Percentiles rank a stretch among this genome's conserved stretches.
These are phyloP conservation scores for Panurus biarmicus DNA, from an alignment of 2,113 vertebrate species.

Conservation along the genomic window DNA sequence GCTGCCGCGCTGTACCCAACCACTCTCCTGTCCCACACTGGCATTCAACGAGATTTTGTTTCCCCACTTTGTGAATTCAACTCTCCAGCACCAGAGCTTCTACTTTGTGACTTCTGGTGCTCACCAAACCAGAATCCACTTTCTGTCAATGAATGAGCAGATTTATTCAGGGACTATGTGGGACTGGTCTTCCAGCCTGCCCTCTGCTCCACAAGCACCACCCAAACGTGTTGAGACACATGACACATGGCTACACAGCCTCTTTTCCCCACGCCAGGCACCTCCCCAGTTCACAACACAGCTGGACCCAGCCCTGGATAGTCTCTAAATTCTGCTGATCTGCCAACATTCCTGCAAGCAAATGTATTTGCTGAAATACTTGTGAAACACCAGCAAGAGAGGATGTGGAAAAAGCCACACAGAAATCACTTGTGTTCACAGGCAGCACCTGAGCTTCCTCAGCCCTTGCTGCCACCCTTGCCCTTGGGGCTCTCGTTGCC, in stretches of 20 bases:
- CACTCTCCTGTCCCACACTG: accelerated
- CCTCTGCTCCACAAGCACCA: not conserved
- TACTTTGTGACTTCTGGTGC: not conserved
- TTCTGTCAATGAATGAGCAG: not conserved
- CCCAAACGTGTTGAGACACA: not conserved
- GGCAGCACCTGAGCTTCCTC: not conserved
- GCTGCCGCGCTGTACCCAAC: not conserved
- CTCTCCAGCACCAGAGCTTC: accelerated
- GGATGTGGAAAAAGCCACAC: not conserved
- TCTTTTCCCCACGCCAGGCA: not conserved
- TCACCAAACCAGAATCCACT: not conserved
- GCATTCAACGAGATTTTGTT: not conserved
- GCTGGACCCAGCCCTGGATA: not conserved
- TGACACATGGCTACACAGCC: not conserved
- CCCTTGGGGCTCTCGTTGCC: accelerated
- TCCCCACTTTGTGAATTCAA: not conserved
- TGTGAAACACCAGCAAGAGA: not conserved
- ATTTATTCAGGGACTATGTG: not conserved
- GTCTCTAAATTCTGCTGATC: not conserved
- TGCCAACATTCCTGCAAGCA: not conserved
- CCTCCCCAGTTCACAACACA: not conserved
- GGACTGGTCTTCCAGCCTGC: not conserved
- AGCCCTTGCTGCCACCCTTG: not conserved
- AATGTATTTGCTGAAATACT: not conserved
- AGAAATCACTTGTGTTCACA: not conserved